These are phyloP conservation scores for human DNA, from an alignment of 2,113 vertebrate species.

Conservation along the genomic window DNA sequence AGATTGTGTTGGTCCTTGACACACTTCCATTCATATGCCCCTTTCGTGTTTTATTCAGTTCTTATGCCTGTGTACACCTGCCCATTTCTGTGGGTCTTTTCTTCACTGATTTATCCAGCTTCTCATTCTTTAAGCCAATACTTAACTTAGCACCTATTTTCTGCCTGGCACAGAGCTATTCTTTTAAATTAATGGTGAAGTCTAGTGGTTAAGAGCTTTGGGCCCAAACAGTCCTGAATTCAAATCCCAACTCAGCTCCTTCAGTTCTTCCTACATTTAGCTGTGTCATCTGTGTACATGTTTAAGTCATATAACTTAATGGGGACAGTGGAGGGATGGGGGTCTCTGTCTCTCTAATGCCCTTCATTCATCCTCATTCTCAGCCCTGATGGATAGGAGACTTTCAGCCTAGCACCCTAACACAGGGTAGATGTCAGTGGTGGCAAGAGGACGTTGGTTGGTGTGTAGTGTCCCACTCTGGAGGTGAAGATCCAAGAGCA, in stretches of 20 bases:
- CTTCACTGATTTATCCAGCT: background rate
- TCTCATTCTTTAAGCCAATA: background rate
- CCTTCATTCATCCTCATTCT: background rate
- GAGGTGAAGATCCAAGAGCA: background rate
- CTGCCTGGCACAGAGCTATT: background rate
- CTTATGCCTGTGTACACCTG: background rate
- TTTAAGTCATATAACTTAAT: too few species aligned
- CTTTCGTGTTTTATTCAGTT: background rate
- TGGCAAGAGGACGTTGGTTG: background rate
- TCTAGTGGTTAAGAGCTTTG: background rate
- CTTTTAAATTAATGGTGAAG: background rate
- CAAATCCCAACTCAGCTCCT: background rate
- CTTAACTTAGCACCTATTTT: background rate
- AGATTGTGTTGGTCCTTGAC: background rate
- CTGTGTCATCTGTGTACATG: background rate
- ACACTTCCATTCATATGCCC: fast-evolving
- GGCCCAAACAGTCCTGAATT: background rate
- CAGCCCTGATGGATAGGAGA: background rate
- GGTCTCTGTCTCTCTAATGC: background rate
- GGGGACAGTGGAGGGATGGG: background rate
- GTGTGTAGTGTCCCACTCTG: background rate
- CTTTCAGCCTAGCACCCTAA: background rate
- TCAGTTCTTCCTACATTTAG: background rate
- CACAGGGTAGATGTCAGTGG: background rate
- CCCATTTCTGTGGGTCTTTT: background rate